Evolutionary conservation across 2,113 vertebrate species (phyloP).

Genomic region (Apodemus speciosus): DNA sequence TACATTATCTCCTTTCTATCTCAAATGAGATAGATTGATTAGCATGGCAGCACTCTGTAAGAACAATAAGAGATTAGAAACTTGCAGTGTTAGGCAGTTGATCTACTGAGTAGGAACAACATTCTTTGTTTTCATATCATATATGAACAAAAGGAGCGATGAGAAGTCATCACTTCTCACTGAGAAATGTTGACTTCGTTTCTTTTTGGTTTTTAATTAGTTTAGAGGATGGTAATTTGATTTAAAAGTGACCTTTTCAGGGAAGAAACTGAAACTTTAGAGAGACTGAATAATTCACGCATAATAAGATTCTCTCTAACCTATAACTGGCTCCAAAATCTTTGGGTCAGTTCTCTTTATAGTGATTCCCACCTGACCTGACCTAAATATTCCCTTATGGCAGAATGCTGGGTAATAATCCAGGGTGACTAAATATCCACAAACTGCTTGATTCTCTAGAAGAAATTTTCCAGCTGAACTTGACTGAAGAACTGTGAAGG

Average conservation of each 20-base stretch:
- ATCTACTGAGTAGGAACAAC: conserved; percentile 16
- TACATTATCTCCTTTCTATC: conserved; percentile 55
- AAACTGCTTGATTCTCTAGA: not conserved
- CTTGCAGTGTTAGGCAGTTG: conserved; percentile 30
- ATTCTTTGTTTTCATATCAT: conserved; percentile 37
- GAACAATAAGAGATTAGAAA: conserved; percentile 54
- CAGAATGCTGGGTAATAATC: not conserved
- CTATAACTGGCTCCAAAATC: not conserved
- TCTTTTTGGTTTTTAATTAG: conserved; percentile 38
- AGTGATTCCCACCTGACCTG: not conserved
- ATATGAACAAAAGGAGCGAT: conserved; percentile 8
- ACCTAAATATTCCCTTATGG: conserved; percentile 27
- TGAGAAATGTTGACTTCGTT: conserved; percentile 30
- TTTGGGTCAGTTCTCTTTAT: conserved; percentile 19
- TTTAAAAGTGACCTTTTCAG: conserved; percentile 26
- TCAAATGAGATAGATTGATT: conserved; percentile 41
- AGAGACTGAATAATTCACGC: conserved; percentile 35
- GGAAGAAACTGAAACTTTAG: conserved; percentile 27
- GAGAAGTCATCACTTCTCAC: not conserved
- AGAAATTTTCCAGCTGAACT: conserved; percentile 12
- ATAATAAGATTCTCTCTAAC: not conserved
- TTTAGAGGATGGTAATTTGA: not conserved
- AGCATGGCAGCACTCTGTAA: conserved; percentile 12
- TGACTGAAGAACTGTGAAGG: conserved; percentile 28
- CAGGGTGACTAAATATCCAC: not conserved